phyloP scores from a whole-genome alignment of 1,140 invertebrate genomes.

The Drosophila mojavensis region DNA sequence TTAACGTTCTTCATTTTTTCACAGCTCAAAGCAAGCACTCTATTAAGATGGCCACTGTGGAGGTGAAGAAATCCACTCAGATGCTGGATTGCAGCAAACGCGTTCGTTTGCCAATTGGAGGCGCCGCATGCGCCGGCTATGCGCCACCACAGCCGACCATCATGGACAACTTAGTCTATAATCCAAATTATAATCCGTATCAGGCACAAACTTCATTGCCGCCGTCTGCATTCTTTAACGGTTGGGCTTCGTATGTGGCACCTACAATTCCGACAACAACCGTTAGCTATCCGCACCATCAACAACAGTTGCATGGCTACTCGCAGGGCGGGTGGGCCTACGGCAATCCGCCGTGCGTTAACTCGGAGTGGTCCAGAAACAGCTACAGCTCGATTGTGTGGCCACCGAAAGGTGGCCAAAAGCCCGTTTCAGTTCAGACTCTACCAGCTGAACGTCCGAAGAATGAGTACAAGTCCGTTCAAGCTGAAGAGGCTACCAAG shows the following conservation, averaged over 20 bases:
- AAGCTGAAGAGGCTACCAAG: conserved; percentile 18
- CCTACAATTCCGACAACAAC: conserved; percentile 16
- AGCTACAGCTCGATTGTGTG: conserved; percentile 18
- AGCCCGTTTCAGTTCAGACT: conserved; percentile 9
- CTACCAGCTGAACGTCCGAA: conserved; percentile 34
- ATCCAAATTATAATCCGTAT: conserved; percentile 52
- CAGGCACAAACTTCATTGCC: conserved; percentile 56
- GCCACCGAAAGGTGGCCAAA: conserved; percentile 41
- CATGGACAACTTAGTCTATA: conserved; percentile 40
- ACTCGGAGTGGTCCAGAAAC: conserved; percentile 24
- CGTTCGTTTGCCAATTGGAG: conserved; percentile 41
- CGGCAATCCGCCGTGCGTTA: conserved; percentile 24
- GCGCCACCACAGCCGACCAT: conserved; percentile 60
- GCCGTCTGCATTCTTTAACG: conserved; percentile 66
- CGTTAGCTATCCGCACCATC: conserved; percentile 8
- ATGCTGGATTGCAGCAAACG: conserved; percentile 86
- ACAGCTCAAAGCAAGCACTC: conserved; percentile 89
- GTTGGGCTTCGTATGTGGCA: conserved; percentile 67
- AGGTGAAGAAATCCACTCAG: conserved; percentile 91
- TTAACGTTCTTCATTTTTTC: conserved; percentile 33
- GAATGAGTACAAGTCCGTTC: conserved; percentile 45
- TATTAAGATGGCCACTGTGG: conserved; percentile 89
- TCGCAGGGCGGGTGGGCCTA: conserved; percentile 21
- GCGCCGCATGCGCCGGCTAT: conserved; percentile 58
- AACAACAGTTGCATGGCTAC: not conserved